Conservation (phyloP, 2,113 vertebrate genomes). For the Phyllostomus hastatus region DNA sequence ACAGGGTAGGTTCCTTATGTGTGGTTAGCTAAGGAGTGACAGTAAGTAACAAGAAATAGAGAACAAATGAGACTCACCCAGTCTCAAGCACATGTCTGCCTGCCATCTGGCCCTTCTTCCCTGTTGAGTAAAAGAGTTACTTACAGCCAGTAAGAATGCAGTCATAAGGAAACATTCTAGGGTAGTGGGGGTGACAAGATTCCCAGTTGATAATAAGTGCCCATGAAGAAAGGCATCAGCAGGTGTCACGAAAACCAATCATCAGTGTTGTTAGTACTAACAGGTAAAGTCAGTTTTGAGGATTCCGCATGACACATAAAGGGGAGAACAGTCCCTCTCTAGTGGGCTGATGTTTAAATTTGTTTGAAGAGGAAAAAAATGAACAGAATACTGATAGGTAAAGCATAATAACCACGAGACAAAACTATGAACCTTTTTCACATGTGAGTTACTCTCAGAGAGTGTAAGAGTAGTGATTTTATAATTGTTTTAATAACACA, state of each 20-base stretch:
- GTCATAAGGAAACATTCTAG: slow-evolving; percentile 65
- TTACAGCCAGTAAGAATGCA: slow-evolving; percentile 65
- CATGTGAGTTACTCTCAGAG: background rate
- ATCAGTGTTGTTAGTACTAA: background rate
- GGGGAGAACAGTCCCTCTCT: background rate
- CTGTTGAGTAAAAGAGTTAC: slow-evolving; percentile 70
- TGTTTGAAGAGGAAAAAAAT: background rate
- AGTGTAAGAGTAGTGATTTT: background rate
- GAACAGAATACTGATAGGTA: background rate
- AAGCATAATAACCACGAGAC: background rate
- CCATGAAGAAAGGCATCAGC: background rate
- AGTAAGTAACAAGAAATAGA: slow-evolving; percentile 68
- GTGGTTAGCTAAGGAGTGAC: slow-evolving; percentile 68
- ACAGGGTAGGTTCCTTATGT: slow-evolving; percentile 67
- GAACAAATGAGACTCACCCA: slow-evolving; percentile 70
- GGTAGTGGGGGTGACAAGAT: slow-evolving; percentile 47
- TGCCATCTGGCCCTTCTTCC: slow-evolving; percentile 74
- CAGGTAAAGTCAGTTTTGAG: background rate
- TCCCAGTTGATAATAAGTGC: slow-evolving; percentile 23
- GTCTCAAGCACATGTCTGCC: slow-evolving; percentile 66
- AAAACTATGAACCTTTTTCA: background rate
- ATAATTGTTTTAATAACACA: background rate
- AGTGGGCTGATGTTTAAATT: background rate
- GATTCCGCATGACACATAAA: background rate
- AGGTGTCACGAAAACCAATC: background rate